Base-by-base conservation (phyloP, 1,140 invertebrate genomes). In the Meloidogyne floridensis region DNA sequence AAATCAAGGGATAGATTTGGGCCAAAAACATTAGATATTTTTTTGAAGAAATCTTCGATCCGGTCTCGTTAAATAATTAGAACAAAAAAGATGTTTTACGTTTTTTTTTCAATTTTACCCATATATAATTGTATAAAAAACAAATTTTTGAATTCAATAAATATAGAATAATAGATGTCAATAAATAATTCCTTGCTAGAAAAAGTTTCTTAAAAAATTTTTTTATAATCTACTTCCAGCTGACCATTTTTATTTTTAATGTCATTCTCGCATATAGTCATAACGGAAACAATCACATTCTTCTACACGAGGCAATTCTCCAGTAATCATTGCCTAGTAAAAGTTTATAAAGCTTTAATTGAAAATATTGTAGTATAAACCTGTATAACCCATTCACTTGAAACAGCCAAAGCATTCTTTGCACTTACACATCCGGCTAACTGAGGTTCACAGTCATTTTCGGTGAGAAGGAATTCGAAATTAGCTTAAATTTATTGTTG, bases 301-400 rank as follows among this genome's bases (percentile, higher is more conserved):
- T n/a, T 65, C 59, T n/a, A 65, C 59, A 8, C 15, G n/a, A 5
- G 59, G 59, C n/a, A 65, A 65, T 65, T 65, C 59, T 3, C 59
- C 15, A n/a, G 59, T 65, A n/a, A 65, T 15, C 59, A 65, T 65
- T 65, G 59, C 59, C 59, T 65, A n/a, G n/a, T 2, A 5, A 65
- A 65, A 18, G 32, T 47, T 47, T 47, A 6, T 6, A 47, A 47
- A 47, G 7, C 4, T 47, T 73, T n/a, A n/a, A 74, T n/a, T 15
- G 47, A 47, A 3, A 75, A 79, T 7, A 42, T 7, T 32, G 53
- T 20, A 13, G 32, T 32, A 32, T 32, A 32, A 32, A 88, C 87
- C 43, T 87, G 86, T 53, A 87, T 87, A 20, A 87, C 80, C 87
- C 87, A 89, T 80, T 88, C 86, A 15, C 87, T 89, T 51, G 84